Conservation (phyloP, 2,888 invertebrate genomes). For the Euphydryas editha region DNA sequence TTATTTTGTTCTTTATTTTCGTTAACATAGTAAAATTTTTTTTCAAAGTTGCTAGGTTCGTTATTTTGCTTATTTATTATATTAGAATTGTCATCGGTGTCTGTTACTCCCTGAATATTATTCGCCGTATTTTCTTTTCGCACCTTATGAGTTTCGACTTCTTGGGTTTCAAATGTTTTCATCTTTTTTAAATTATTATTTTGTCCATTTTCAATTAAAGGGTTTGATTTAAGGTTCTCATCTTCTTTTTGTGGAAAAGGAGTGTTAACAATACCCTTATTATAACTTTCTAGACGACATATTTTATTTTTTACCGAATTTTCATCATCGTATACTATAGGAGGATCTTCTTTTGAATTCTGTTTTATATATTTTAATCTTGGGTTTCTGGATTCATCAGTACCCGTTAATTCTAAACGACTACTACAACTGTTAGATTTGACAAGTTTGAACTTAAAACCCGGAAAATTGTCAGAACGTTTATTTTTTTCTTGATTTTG, state of each 20-base stretch:
- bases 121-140: slow-evolving; percentile 17
- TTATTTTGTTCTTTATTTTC: slow-evolving; percentile 84
- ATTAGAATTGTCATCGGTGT: slow-evolving; percentile 47
- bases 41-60: slow-evolving; percentile 74
- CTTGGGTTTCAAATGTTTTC: slow-evolving; percentile 42
- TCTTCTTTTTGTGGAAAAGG: slow-evolving; percentile 71
- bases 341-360: slow-evolving; percentile 72
- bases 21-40: slow-evolving; percentile 85
- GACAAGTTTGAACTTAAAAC: slow-evolving; percentile 91
- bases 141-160: slow-evolving; percentile 26
- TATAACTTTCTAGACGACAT: slow-evolving; percentile 78
- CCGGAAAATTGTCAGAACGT: slow-evolving; percentile 78
- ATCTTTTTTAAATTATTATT: slow-evolving; percentile 40
- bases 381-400: slow-evolving; percentile 81
- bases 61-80: slow-evolving; percentile 54
- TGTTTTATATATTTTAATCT: slow-evolving; percentile 72
- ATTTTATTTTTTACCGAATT: slow-evolving; percentile 81
- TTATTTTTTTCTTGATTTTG: slow-evolving; percentile 61
- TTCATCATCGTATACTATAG: slow-evolving; percentile 71
- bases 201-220: slow-evolving; percentile 46
- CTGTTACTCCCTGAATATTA: slow-evolving; percentile 34
- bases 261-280: slow-evolving; percentile 73
- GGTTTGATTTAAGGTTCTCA: slow-evolving; percentile 40
- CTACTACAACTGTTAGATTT: slow-evolving; percentile 95
- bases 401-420: slow-evolving; percentile 90